Base-by-base conservation (phyloP, 35 echinoderm and acorn worm species). In the Eucidaris tribuloides region DNA sequence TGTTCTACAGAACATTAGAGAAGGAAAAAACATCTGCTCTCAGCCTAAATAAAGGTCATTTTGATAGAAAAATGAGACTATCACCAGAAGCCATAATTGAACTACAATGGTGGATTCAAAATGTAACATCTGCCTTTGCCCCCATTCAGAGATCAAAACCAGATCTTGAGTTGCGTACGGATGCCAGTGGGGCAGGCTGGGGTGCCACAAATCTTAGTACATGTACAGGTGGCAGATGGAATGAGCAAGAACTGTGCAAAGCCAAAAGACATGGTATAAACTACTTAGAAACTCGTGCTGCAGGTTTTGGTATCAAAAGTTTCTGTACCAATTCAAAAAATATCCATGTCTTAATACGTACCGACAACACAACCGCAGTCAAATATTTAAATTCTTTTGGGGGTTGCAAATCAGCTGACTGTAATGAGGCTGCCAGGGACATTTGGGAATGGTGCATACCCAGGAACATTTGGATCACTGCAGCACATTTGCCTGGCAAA, bases 401-500 rank as follows among this genome's bases (percentile, higher is more conserved):
- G 34, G 80, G 88, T 42, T 66, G 52, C 37, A 70, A 82, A 58
- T 96, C 88, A 9, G 5, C 49, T 13, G 62, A 79, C 7, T 91
- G 93, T 52, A 91, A 96, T 80, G 44, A 59, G 34, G 41, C 88
- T 7, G 80, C 93, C 32, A 83, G 29, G 55, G 43, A 18, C 7
- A 76, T 97, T 29, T 97, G 94, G 94, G 44, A 68, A 32, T 97
- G 89, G 89, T 79, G 56, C 15, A 89, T 43, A 62, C 19, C 88
- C 5, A 86, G 85, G 60, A 62, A 82, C 52, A 88, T 93, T 37
- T 93, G 91, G 84, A 52, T 83, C 3, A 81, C 84, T 31, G 88
- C 84, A 29, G 19, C 82, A 41, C 76, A 94, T 65, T 7, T 90
- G 59, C 87, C 92, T 37, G 92, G 92, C 7, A 31, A 41, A 5